Conservation (phyloP, 37 sponge, comb jelly and placozoan species). For the Mnemiopsis leidyi region DNA sequence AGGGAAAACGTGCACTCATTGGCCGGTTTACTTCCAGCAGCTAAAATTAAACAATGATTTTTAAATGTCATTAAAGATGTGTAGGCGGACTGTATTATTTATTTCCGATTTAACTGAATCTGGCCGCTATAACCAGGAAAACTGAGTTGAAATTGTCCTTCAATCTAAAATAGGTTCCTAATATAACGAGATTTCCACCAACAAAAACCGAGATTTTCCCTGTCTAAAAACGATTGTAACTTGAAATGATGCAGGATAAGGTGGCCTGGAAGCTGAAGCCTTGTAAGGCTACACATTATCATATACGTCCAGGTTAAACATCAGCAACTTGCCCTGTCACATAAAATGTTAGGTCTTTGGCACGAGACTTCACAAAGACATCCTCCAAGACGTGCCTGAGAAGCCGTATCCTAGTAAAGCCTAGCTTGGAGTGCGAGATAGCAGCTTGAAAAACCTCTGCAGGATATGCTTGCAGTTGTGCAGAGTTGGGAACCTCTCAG, state of each 20-base stretch:
- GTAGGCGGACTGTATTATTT: not conserved
- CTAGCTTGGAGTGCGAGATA: no score
- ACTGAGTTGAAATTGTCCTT: not conserved
- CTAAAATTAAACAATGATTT: not conserved
- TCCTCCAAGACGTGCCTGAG: not conserved
- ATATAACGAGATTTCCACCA: not conserved
- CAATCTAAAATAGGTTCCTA: not conserved
- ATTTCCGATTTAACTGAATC: not conserved
- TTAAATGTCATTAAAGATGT: not conserved
- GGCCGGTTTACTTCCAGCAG: not conserved
- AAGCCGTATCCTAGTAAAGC: not conserved
- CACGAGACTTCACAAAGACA: not conserved
- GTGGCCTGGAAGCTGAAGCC: not conserved
- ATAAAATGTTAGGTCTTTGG: not conserved
- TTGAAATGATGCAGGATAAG: not conserved
- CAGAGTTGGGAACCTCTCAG: no score
- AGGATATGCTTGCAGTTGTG: no score
- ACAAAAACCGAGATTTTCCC: no score
- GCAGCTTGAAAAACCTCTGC: no score
- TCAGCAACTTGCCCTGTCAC: not conserved
- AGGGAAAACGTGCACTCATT: not conserved
- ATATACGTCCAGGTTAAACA: not conserved
- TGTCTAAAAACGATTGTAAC: not conserved
- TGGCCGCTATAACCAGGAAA: not conserved
- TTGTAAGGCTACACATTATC: not conserved